phyloP scores from a whole-genome alignment of 2,888 invertebrate species.

The Mythimna vitellina region DNA sequence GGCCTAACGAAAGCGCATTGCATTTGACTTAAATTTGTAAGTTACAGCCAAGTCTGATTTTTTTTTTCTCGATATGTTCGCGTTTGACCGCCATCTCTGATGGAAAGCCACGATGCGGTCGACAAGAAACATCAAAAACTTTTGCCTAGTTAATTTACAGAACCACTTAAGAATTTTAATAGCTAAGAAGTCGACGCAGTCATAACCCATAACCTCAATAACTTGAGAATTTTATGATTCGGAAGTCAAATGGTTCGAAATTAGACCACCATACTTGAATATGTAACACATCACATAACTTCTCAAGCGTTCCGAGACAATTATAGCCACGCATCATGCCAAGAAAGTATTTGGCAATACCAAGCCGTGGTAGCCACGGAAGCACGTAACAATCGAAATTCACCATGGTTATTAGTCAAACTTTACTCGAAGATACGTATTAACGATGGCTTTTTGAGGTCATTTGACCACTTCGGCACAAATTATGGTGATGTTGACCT shows the following conservation, averaged over 20 bases:
- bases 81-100: too few species aligned
- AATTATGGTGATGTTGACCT: slow-evolving; percentile 52
- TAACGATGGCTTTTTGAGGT: slow-evolving; percentile 43
- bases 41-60: too few species aligned
- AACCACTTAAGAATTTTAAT: neutral
- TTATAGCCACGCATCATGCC: slow-evolving; percentile 20
- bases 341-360: slow-evolving; percentile 33
- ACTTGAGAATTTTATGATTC: neutral
- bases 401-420: slow-evolving; percentile 20
- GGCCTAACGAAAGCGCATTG: too few species aligned
- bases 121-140: neutral
- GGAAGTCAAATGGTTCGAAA: slow-evolving; percentile 1
- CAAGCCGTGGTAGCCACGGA: slow-evolving; percentile 31
- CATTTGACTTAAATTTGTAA: too few species aligned
- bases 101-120: too few species aligned
- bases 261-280: slow-evolving; percentile 1
- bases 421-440: slow-evolving; percentile 11
- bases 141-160: neutral
- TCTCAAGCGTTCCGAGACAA: slow-evolving; percentile 13
- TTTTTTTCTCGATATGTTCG: too few species aligned
- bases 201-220: neutral
- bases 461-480: slow-evolving; percentile 18
- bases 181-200: neutral
- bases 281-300: slow-evolving; percentile 27
- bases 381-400: slow-evolving; percentile 41